phyloP scores from a whole-genome alignment of 1,140 invertebrate species.

The Chlorops oryzae region DNA sequence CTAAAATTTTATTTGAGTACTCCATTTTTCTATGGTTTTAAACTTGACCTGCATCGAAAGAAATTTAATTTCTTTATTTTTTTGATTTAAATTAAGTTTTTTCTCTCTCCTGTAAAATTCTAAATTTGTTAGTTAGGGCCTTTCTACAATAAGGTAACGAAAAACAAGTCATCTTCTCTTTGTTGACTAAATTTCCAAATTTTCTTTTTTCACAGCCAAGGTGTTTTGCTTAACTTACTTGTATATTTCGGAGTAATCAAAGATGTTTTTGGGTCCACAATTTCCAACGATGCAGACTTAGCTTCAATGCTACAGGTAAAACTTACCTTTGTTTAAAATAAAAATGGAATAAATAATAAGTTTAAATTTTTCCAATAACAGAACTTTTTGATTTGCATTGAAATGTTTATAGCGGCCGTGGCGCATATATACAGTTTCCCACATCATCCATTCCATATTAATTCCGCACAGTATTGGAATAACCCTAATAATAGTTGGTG shows the following conservation, averaged over 20 bases:
- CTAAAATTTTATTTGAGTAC: too few relatives aligned
- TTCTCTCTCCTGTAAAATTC: too few relatives aligned
- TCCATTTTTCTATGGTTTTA: too few relatives aligned
- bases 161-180: too few relatives aligned
- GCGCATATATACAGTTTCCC: slow-evolving; percentile 95
- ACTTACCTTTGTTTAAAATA: too few relatives aligned
- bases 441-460: slow-evolving; percentile 68
- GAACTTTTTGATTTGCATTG: slow-evolving; percentile 94
- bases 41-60: too few relatives aligned
- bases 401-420: slow-evolving; percentile 94
- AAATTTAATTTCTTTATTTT: too few relatives aligned
- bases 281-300: slow-evolving; percentile 51
- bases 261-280: slow-evolving; percentile 55
- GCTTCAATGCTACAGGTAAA: slow-evolving; percentile 75
- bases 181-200: too few relatives aligned
- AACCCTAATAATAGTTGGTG: slow-evolving; percentile 50
- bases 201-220: slow-evolving; percentile 67
- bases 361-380: slow-evolving; percentile 49
- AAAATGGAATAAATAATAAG: background rate
- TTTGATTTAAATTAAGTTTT: too few relatives aligned
- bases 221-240: slow-evolving; percentile 79
- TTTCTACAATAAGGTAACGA: too few relatives aligned
- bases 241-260: slow-evolving; percentile 71
- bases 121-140: too few relatives aligned
- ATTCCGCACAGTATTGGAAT: slow-evolving; percentile 47